phyloP scores from a whole-genome alignment of 2,888 invertebrate species.

The Heliconius charithonia region DNA sequence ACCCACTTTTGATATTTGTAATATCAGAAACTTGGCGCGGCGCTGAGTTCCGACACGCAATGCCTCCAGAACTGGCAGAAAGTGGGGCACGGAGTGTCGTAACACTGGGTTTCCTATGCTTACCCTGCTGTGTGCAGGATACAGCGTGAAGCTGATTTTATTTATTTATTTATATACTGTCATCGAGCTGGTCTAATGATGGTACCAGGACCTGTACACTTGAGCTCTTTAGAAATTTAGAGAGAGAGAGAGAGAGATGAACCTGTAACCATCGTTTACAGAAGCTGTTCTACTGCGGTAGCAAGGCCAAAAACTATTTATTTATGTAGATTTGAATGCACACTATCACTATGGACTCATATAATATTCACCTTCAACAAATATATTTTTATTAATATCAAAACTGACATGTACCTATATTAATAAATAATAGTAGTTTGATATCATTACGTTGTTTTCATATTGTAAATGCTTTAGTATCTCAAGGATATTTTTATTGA shows the following conservation, averaged over 20 bases:
- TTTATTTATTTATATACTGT: background rate
- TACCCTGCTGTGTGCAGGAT: too few species aligned
- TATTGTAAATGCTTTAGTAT: background rate
- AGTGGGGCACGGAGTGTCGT: too few species aligned
- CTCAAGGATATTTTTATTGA: background rate
- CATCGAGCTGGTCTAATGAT: background rate
- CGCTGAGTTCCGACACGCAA: too few species aligned
- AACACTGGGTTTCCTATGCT: too few species aligned
- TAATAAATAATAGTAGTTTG: constrained; percentile 8
- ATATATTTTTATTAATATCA: background rate
- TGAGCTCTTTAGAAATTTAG: background rate
- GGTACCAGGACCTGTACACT: background rate
- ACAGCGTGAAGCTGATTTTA: too few species aligned
- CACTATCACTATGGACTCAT: background rate
- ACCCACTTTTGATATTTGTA: too few species aligned
- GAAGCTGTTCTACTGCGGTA: background rate
- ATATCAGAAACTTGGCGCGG: too few species aligned
- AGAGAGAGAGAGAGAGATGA: too few species aligned
- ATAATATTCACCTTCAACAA: background rate
- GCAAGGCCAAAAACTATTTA: background rate
- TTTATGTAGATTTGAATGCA: background rate
- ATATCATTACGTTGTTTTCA: background rate
- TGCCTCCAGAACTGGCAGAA: too few species aligned
- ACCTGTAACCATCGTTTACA: background rate
- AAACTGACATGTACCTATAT: background rate